Conservation (phyloP, 1,140 invertebrate genomes). For the Bombyx mandarina region DNA sequence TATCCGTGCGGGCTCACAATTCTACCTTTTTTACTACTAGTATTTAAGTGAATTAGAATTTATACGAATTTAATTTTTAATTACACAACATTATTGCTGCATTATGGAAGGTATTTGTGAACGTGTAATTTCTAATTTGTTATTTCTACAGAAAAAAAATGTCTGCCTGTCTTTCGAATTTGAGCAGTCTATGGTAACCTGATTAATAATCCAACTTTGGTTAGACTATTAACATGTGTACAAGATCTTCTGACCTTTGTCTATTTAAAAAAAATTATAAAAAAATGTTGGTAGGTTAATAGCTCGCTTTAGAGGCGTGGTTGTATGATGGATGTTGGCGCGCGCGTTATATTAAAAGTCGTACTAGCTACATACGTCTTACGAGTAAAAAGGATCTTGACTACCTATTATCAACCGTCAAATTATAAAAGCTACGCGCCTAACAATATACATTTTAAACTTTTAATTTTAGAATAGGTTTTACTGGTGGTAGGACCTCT, state of each 20-base stretch:
- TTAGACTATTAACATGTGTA: too few species aligned
- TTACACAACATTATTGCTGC: neutral
- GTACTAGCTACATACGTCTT: neutral
- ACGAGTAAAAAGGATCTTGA: neutral
- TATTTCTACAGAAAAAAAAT: neutral
- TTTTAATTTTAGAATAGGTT: too few species aligned
- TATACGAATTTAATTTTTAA: neutral
- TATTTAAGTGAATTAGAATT: neutral
- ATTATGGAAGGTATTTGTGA: neutral
- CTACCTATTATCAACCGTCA: neutral
- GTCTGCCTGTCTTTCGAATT: neutral
- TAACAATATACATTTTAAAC: too few species aligned
- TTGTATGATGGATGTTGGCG: conserved; percentile 50
- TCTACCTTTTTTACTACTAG: neutral
- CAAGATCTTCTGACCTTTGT: too few species aligned
- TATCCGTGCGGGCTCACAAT: neutral
- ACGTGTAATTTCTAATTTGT: neutral
- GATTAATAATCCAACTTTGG: too few species aligned
- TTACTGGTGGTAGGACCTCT: too few species aligned
- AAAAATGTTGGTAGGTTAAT: too few species aligned
- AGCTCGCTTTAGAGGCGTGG: conserved; percentile 32
- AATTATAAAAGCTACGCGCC: too few species aligned
- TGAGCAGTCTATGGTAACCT: too few species aligned
- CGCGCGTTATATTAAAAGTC: conserved; percentile 8
- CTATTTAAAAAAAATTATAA: too few species aligned